phyloP scores from a whole-genome alignment of 2,888 invertebrate genomes.

The Tenthredo distinguenda region DNA sequence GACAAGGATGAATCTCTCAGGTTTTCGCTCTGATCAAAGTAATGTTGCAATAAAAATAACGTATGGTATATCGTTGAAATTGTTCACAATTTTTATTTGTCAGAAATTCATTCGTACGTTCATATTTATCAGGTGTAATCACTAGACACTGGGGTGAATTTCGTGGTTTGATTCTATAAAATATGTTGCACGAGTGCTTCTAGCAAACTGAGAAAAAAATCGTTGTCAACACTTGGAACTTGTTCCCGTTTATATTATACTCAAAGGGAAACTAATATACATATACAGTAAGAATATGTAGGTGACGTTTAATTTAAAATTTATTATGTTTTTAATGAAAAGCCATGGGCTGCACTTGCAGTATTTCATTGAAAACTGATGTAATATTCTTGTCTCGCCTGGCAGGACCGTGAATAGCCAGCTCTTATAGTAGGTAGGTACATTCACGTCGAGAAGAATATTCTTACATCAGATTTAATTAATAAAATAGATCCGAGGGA shows the following conservation, averaged over 20 bases:
- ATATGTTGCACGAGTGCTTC: background rate
- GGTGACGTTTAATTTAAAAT: conserved; percentile 27
- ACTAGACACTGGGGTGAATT: background rate
- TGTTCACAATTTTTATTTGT: background rate
- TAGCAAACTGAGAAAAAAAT: background rate
- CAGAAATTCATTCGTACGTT: background rate
- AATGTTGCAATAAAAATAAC: background rate
- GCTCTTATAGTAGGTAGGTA: background rate
- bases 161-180: background rate
- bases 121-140: background rate
- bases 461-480: background rate
- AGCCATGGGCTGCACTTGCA: conserved; percentile 5
- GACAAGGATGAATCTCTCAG: background rate
- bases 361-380: conserved; percentile 13
- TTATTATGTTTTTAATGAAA: conserved; percentile 13
- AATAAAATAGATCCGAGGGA: background rate
- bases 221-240: background rate
- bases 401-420: background rate
- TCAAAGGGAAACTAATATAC: background rate
- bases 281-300: background rate
- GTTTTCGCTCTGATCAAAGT: background rate
- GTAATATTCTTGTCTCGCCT: background rate
- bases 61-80: too few species aligned
- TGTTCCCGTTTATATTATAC: background rate
- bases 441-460: background rate